phyloP scores from a whole-genome alignment of 2,797 vertebrate species.

The Macrochelys suwanniensis region DNA sequence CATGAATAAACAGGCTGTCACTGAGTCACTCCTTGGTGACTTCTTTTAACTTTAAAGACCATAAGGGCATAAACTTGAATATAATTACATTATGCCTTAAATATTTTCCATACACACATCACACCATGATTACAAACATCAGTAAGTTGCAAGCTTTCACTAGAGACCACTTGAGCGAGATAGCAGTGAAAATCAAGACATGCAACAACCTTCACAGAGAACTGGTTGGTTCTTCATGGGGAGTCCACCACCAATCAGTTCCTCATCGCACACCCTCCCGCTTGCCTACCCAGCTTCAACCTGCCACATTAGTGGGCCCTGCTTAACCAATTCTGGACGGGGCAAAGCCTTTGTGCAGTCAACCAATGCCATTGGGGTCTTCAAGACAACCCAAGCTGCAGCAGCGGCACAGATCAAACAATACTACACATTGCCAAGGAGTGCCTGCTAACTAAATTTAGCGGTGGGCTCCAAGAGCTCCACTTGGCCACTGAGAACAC shows the following conservation, averaged over 20 bases:
- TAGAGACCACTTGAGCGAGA: not conserved
- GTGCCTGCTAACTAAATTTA: not conserved
- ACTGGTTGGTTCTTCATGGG: not conserved
- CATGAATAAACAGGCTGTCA: too few species aligned
- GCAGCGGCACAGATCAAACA: not conserved
- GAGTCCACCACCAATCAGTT: not conserved
- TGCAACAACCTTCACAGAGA: not conserved
- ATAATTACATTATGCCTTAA: too few species aligned
- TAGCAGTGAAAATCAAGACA: not conserved
- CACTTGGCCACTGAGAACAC: not conserved
- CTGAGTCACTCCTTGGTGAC: too few species aligned
- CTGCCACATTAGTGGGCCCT: not conserved
- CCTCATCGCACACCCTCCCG: not conserved
- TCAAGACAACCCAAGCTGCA: not conserved
- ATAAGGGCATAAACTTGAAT: too few species aligned
- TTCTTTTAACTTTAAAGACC: too few species aligned
- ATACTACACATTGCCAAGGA: not conserved
- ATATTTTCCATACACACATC: too few species aligned
- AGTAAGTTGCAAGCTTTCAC: not conserved
- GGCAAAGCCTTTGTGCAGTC: not conserved
- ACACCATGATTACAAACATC: too few species aligned
- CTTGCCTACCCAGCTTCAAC: not conserved
- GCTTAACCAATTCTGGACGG: not conserved
- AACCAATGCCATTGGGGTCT: not conserved
- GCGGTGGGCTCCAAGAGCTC: not conserved